These are phyloP conservation scores for Spilarctia lutea DNA, from an alignment of 2,888 invertebrate genomes.

Conservation along the genomic window DNA sequence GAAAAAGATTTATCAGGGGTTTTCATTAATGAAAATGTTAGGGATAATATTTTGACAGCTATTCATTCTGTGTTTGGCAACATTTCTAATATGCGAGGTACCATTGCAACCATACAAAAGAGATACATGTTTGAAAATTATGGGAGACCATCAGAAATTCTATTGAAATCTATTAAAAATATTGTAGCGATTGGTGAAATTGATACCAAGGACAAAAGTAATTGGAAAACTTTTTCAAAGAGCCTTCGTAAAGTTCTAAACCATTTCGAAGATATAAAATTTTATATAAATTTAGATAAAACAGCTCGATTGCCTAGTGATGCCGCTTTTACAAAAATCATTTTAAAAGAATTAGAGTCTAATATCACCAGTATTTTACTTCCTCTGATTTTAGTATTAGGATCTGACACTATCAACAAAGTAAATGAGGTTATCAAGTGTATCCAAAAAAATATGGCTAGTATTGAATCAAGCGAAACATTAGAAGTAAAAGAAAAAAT, in stretches of 20 bases:
- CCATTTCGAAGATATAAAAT: constrained; percentile 82
- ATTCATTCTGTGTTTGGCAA: constrained; percentile 83
- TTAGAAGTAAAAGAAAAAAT: constrained; percentile 80
- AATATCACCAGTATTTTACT: constrained; percentile 58
- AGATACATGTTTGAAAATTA: constrained; percentile 79
- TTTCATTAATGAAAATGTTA: constrained; percentile 58
- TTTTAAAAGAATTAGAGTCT: constrained; percentile 69
- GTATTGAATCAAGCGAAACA: constrained; percentile 63
- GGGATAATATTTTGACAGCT: constrained; percentile 76
- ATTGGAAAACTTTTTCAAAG: constrained; percentile 69
- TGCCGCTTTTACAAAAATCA: constrained; percentile 75
- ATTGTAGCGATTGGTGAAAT: constrained; percentile 52
- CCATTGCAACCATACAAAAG: constrained; percentile 80
- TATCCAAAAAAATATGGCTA: constrained; percentile 53
- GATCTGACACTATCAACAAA: constrained; percentile 40
- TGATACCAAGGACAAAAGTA: constrained; percentile 44
- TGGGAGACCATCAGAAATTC: constrained; percentile 73
- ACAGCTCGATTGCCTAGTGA: constrained; percentile 80
- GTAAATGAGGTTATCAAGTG: constrained; percentile 48
- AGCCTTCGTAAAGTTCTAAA: constrained; percentile 73
- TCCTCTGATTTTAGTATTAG: constrained; percentile 43
- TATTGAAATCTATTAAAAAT: constrained; percentile 73
- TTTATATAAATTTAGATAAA: constrained; percentile 82
- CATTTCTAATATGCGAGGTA: constrained; percentile 84
- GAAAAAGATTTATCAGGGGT: constrained; percentile 69